These are phyloP conservation scores for Chelonus insularis DNA, from an alignment of 1,140 invertebrate species.

Conservation along the genomic window DNA sequence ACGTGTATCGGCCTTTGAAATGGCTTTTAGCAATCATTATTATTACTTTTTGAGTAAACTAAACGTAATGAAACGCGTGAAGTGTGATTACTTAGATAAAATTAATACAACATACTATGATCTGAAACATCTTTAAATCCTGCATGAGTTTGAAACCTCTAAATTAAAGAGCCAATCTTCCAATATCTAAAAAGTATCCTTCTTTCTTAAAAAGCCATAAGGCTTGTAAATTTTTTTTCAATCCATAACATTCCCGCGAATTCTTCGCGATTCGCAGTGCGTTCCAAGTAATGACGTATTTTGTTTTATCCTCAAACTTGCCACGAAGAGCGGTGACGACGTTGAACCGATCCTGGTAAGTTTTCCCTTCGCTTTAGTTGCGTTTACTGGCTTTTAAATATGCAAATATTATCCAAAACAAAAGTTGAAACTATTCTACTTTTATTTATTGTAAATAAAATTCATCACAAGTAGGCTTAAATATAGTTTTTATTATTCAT, in stretches of 20 bases:
- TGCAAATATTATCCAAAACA: not conserved
- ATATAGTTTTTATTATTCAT: no score
- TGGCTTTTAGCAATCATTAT: slow-evolving; percentile 7
- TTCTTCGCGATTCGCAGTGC: not conserved
- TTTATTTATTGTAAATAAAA: not conserved
- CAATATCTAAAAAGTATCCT: no score
- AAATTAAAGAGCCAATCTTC: no score
- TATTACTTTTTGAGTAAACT: slow-evolving; percentile 25
- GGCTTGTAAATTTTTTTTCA: no score
- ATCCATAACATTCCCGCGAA: not conserved
- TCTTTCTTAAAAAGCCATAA: no score
- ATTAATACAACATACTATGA: not conserved
- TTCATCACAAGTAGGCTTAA: no score
- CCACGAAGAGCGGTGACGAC: slow-evolving; percentile 83
- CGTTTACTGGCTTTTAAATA: slow-evolving; percentile 7
- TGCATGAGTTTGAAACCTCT: no score
- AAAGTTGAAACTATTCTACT: not conserved
- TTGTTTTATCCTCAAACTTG: slow-evolving; percentile 59
- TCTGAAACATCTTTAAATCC: no score
- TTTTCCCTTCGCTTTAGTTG: slow-evolving; percentile 51
- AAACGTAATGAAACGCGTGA: not conserved
- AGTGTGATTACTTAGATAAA: not conserved
- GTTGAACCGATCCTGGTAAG: slow-evolving; percentile 95
- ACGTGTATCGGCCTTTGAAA: not conserved
- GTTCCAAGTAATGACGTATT: slow-evolving; percentile 58